Percentiles rank a stretch among this genome's conserved stretches.
These are phyloP conservation scores for Dorcus parallelipipedus DNA, from an alignment of 2,888 invertebrate genomes.

Conservation along the genomic window DNA sequence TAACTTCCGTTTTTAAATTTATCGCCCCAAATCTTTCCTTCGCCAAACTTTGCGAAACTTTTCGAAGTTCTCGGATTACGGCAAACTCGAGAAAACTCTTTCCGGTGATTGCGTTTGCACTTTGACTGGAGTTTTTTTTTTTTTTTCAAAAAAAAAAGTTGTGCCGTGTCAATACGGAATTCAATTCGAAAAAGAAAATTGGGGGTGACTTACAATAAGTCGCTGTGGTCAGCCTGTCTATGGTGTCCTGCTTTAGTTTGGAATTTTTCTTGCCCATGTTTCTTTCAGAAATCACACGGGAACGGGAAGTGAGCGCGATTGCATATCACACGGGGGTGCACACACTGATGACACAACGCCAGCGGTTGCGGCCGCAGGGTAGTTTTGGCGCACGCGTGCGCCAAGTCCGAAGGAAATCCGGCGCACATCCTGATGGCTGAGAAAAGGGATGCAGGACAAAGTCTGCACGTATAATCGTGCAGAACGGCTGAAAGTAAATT, in stretches of 20 bases:
- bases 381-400: constrained; percentile 25
- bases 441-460: not conserved
- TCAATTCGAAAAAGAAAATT: not conserved
- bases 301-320: constrained; percentile 16
- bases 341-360: constrained; percentile 23
- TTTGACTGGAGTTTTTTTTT: too few species aligned
- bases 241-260: constrained; percentile 93
- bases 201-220: constrained; percentile 82
- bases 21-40: too few species aligned
- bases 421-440: constrained; percentile 18
- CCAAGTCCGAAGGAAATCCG: constrained; percentile 12
- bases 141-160: too few species aligned
- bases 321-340: constrained; percentile 25
- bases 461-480: not conserved
- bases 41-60: too few species aligned
- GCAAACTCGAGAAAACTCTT: too few species aligned
- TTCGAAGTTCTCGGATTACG: too few species aligned
- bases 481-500: too few species aligned
- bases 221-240: constrained; percentile 85
- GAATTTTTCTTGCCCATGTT: constrained; percentile 94
- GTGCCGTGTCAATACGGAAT: too few species aligned
- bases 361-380: constrained; percentile 23
- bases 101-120: too few species aligned
- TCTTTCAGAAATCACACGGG: constrained; percentile 14
- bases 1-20: too few species aligned